Base-by-base conservation (phyloP, 1,140 invertebrate species). In the Zaprionus africanus region DNA sequence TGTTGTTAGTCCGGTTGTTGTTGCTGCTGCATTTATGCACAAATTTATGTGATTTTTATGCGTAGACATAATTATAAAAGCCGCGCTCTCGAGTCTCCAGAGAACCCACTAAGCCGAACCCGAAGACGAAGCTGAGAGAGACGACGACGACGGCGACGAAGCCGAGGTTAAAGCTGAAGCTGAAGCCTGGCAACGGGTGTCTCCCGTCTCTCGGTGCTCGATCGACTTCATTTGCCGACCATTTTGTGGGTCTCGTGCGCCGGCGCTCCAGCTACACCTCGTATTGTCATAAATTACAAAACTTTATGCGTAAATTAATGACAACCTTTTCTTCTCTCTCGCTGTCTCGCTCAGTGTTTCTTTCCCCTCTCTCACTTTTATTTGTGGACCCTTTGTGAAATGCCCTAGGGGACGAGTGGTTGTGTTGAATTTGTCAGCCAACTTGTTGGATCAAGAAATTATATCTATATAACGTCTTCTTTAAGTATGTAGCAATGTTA, bases 41-140 rank as follows among this genome's bases (percentile, higher is more conserved):
- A 82, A 90, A 91, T 91, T 91, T 91, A 91, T 91, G 90, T 91
- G 90, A 91, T 91, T 91, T 91, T 91, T 91, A 91, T 91, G 90
- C 90, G 90, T 91, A 91, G 90, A 91, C 90, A 91, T 91, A 88
- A 91, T 91, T 91, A 91, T 90, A 82, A 91, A 91, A 90, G 82
- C 81, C 78, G 62, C 62, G 26, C 68, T 72, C 69, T 75, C 70
- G 57, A 71, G 53, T 31, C 66, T 63, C 46, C 49, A 59, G 62
- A 62, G 57, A 64, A 66, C 56, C 59, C 68, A 71, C 76, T 76
- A 67, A 58, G 36, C 63, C 63, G 19, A 17, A 41, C 62, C 19
- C 5, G 24, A 64, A 73, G 46, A 46, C 61, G 36, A 31, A 62
- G 43, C 22, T n/a, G 38, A 24, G 58, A 34, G 31, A 34, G 31